A percentile compares a stretch with the other conserved stretches of the same genome.
Evolutionary conservation across 2,888 invertebrate genomes (phyloP).

Genomic region (Ophion ellenae): DNA sequence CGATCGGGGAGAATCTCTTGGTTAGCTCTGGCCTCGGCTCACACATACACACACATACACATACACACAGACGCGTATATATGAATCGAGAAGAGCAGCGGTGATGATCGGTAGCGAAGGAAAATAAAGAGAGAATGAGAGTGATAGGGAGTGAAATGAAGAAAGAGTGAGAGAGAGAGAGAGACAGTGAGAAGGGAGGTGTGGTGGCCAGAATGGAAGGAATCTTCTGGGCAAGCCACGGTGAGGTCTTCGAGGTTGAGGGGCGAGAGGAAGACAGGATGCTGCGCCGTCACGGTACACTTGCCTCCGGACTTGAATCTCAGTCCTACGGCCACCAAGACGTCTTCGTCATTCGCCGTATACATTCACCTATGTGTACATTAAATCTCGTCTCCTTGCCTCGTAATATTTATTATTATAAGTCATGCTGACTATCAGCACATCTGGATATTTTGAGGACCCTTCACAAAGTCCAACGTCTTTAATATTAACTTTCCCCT

Average conservation of each 20-base stretch:
- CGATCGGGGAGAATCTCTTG: constrained; percentile 58
- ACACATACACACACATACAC: neutral
- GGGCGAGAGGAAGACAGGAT: constrained; percentile 77
- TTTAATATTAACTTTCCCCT: neutral
- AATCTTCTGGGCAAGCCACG: constrained; percentile 51
- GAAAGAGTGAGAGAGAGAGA: constrained; percentile 53
- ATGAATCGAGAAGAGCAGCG: constrained; percentile 58
- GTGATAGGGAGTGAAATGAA: constrained; percentile 35
- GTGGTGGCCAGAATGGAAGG: constrained; percentile 16
- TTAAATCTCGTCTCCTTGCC: constrained; percentile 19
- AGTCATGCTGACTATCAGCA: neutral
- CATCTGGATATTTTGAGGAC: neutral
- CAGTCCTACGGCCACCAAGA: constrained; percentile 65
- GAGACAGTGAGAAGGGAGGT: constrained; percentile 3
- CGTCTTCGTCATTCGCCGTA: constrained; percentile 63
- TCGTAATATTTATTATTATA: constrained; percentile 39
- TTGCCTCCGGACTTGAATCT: constrained; percentile 72
- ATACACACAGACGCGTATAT: constrained; percentile 48
- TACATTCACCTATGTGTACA: neutral
- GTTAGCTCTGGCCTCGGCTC: constrained; percentile 1
- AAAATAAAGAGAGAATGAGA: constrained; percentile 42
- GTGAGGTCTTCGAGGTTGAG: constrained; percentile 68
- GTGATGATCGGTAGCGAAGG: constrained; percentile 52
- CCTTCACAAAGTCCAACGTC: neutral
- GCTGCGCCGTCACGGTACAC: constrained; percentile 79